These are phyloP conservation scores for Probosciger aterrimus DNA, from an alignment of 2,113 vertebrate species.

Conservation along the genomic window DNA sequence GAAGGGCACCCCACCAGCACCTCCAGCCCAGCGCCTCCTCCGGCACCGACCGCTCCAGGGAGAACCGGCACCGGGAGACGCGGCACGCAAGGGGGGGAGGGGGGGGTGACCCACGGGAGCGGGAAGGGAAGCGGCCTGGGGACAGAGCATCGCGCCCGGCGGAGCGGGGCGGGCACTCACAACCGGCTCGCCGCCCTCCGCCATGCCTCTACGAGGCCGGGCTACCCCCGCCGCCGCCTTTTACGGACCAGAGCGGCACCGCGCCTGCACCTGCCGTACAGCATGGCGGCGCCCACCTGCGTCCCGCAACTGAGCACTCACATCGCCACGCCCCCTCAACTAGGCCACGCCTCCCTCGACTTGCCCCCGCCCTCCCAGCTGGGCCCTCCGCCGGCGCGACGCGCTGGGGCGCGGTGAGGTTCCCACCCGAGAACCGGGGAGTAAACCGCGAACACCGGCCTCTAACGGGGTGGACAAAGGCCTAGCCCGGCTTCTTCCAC, in stretches of 20 bases:
- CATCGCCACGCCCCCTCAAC: background rate
- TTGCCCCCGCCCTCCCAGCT: no score
- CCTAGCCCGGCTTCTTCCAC: background rate
- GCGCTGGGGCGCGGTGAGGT: no score
- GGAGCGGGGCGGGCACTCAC: conserved; percentile 11
- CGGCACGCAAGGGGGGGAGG: background rate
- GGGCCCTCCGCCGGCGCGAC: no score
- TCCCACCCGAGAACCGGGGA: background rate
- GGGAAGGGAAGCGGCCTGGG: background rate
- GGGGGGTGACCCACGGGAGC: background rate
- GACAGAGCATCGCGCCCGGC: background rate
- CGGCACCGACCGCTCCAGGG: background rate
- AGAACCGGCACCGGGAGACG: background rate
- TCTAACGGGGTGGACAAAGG: background rate
- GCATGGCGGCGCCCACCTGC: background rate
- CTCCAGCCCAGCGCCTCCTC: background rate
- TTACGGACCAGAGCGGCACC: background rate
- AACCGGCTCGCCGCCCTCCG: conserved; percentile 16
- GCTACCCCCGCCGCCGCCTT: background rate
- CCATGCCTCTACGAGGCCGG: background rate
- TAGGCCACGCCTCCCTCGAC: no score
- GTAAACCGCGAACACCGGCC: background rate
- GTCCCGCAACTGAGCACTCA: fast-evolving
- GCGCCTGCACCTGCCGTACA: background rate
- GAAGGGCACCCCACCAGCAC: background rate